Percentiles rank a stretch among this genome's conserved stretches.
Conservation (phyloP, 2,797 vertebrate genomes). For the Fringilla coelebs region DNA sequence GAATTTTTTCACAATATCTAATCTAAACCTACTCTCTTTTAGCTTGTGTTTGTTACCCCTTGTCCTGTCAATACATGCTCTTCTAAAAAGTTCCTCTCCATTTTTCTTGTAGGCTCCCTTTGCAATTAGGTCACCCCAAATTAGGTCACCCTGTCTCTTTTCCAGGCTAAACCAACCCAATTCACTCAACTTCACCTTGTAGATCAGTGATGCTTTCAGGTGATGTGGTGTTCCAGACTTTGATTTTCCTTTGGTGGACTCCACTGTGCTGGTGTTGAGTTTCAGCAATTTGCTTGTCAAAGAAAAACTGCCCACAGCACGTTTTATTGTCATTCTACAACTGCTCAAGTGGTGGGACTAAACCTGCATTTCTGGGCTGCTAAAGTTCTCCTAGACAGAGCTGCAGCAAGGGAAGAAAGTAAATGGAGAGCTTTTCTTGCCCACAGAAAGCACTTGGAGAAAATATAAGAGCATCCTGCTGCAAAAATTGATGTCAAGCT, state of each 20-base stretch:
- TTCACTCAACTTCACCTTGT: background rate
- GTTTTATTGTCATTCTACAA: background rate
- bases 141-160: background rate
- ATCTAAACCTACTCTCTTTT: background rate
- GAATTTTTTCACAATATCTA: background rate
- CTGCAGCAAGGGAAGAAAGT: background rate
- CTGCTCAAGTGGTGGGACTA: background rate
- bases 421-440: background rate
- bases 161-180: background rate
- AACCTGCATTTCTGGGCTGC: background rate
- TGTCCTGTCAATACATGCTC: background rate
- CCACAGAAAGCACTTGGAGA: background rate
- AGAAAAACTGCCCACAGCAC: accelerated
- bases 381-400: background rate
- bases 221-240: background rate
- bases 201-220: background rate
- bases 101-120: background rate
- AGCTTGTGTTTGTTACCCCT: background rate
- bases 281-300: background rate
- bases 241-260: background rate
- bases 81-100: background rate
- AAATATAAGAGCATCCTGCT: background rate
- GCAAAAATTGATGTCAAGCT: background rate
- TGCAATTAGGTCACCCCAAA: background rate
- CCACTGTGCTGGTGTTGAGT: background rate